Conservation (phyloP, 2,888 invertebrate genomes). For the Metacarcinus magister region DNA sequence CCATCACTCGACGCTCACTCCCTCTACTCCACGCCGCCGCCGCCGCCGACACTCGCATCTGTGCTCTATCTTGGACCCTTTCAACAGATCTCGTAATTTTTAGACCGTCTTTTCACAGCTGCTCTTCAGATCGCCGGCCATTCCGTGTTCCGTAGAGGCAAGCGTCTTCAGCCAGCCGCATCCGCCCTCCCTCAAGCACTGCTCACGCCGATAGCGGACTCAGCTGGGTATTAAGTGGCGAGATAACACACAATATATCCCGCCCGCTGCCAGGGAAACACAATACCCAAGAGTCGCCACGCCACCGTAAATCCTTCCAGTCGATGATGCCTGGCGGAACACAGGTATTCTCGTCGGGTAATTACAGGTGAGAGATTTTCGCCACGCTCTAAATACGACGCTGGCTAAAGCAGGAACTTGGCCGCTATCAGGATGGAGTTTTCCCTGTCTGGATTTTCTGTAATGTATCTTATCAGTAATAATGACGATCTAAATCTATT, state of each 20-base stretch:
- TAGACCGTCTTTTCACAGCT: conserved; percentile 46
- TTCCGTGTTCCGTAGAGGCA: background rate
- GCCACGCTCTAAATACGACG: conserved; percentile 64
- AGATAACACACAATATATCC: conserved; percentile 56
- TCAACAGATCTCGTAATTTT: conserved; percentile 10
- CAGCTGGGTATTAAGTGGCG: conserved; percentile 47
- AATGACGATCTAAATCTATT: conserved; percentile 59
- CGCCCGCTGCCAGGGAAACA: conserved; percentile 36
- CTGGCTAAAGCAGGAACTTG: conserved; percentile 16
- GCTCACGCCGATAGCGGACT: conserved; percentile 57
- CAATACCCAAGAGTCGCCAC: conserved; percentile 54
- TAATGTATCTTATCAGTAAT: conserved; percentile 28
- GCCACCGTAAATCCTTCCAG: conserved; percentile 58
- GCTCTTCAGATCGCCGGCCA: background rate
- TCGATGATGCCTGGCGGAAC: conserved; percentile 57
- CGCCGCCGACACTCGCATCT: conserved; percentile 15
- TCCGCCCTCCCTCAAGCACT: conserved; percentile 39
- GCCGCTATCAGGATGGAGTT: conserved; percentile 22
- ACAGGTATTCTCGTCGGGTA: conserved; percentile 55
- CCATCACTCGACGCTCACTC: conserved; percentile 34
- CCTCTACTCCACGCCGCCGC: conserved; percentile 12
- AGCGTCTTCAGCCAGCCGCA: conserved; percentile 30
- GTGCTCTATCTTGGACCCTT: conserved; percentile 38
- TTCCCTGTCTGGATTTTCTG: conserved; percentile 51
- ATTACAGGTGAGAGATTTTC: conserved; percentile 66